A percentile compares a stretch with the other conserved stretches of the same genome.
Conservation (phyloP, 2,888 invertebrate species). For the Drepana falcataria region DNA sequence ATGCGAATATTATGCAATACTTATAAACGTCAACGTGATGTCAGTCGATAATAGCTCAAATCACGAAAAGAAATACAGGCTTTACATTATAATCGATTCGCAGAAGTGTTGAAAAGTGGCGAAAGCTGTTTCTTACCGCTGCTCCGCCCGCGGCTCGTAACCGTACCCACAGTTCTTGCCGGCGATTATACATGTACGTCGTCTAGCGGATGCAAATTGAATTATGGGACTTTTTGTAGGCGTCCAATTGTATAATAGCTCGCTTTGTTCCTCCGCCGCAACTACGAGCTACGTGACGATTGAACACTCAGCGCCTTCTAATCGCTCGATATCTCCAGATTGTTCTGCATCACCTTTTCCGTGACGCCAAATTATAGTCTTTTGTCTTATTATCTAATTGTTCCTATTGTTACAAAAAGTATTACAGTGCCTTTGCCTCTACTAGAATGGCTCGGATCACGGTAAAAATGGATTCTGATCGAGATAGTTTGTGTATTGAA, state of each 20-base stretch:
- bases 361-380: conserved; percentile 69
- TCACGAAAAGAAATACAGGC: conserved; percentile 45
- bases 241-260: conserved; percentile 67
- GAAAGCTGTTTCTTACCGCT: conserved; percentile 68
- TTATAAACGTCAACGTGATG: neutral
- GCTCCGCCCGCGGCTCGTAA: conserved; percentile 56
- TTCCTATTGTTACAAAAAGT: conserved; percentile 65
- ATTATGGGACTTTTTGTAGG: conserved; percentile 76
- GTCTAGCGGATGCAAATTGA: conserved; percentile 78
- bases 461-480: conserved; percentile 22
- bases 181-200: conserved; percentile 52
- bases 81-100: conserved; percentile 63
- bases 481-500: conserved; percentile 6
- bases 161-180: conserved; percentile 57
- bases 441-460: conserved; percentile 27
- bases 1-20: neutral
- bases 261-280: conserved; percentile 69
- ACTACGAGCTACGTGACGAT: conserved; percentile 65
- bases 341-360: conserved; percentile 63
- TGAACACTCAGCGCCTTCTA: conserved; percentile 65
- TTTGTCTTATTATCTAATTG: conserved; percentile 74
- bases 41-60: conserved; percentile 39
- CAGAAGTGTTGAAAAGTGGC: conserved; percentile 74
- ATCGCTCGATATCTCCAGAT: conserved; percentile 59
- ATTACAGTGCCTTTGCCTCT: conserved; percentile 40